These are phyloP conservation scores for Ageneiosus marmoratus DNA, from an alignment of 2,113 vertebrate genomes.

Conservation along the genomic window DNA sequence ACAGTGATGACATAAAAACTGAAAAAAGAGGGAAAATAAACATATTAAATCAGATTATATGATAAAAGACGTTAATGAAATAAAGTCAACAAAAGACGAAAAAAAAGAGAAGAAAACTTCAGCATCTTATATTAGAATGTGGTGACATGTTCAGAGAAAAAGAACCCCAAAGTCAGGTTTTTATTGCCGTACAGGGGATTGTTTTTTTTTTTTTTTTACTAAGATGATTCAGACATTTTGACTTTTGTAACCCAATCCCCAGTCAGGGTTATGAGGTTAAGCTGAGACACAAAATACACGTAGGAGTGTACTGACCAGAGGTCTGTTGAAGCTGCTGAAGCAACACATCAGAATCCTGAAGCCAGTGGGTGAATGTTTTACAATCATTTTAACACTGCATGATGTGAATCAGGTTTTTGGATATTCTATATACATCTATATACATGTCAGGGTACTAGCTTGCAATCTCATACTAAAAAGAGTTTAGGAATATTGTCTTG, in stretches of 20 bases:
- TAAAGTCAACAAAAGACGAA: neutral
- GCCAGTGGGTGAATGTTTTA: conserved; percentile 30
- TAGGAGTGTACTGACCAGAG: conserved; percentile 20
- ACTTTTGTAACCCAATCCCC: conserved; percentile 29
- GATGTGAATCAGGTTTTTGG: conserved; percentile 14
- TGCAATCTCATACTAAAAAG: neutral
- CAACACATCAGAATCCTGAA: conserved; percentile 1
- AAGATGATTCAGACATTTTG: neutral
- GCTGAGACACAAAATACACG: conserved; percentile 41
- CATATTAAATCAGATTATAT: neutral
- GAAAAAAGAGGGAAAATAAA: neutral
- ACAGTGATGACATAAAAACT: too few species aligned
- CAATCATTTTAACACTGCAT: too few species aligned
- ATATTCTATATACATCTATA: neutral
- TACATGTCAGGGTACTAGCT: neutral
- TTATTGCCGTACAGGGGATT: neutral
- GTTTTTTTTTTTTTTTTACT: neutral
- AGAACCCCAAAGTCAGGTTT: neutral
- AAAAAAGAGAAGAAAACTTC: neutral
- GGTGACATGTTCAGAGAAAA: neutral
- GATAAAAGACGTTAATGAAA: neutral
- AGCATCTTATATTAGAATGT: neutral
- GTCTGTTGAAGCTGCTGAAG: conserved; percentile 21
- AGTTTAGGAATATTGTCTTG: neutral
- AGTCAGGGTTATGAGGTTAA: conserved; percentile 28